Percentiles rank a stretch among this genome's conserved stretches.
Conservation (phyloP, 2,113 vertebrate genomes). For the Urocolius indicus region DNA sequence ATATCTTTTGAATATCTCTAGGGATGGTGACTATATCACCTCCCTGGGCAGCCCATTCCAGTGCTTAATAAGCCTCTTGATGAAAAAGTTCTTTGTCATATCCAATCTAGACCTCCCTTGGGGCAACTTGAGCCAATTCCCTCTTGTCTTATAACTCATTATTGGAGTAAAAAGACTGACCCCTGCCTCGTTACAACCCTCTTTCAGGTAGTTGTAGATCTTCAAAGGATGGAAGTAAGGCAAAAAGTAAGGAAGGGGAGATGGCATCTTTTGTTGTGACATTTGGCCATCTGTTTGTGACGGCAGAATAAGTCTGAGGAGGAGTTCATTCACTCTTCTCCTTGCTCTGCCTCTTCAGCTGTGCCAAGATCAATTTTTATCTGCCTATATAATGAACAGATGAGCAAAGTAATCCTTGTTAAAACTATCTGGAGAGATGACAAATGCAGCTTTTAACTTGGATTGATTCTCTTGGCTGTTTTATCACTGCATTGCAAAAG, state of each 20-base stretch:
- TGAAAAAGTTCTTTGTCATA: no score
- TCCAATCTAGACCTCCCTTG: no score
- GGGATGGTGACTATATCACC: no score
- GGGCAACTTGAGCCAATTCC: no score
- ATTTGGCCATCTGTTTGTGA: not conserved
- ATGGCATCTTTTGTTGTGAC: not conserved
- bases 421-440: not conserved
- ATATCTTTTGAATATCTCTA: no score
- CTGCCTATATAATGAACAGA: not conserved
- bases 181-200: no score
- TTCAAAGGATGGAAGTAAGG: not conserved
- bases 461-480: not conserved
- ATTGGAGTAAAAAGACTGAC: no score
- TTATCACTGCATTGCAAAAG: not conserved
- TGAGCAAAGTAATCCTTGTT: not conserved
- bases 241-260: not conserved
- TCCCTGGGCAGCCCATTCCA: no score
- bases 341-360: not conserved
- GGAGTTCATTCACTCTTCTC: not conserved
- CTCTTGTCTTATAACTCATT: no score
- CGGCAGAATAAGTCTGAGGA: not conserved
- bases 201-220: not conserved
- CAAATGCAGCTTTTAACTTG: not conserved
- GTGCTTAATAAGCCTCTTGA: no score
- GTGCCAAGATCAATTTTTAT: not conserved